Conservation (phyloP, 1,140 invertebrate genomes). For the Lasaia peninsularis region DNA sequence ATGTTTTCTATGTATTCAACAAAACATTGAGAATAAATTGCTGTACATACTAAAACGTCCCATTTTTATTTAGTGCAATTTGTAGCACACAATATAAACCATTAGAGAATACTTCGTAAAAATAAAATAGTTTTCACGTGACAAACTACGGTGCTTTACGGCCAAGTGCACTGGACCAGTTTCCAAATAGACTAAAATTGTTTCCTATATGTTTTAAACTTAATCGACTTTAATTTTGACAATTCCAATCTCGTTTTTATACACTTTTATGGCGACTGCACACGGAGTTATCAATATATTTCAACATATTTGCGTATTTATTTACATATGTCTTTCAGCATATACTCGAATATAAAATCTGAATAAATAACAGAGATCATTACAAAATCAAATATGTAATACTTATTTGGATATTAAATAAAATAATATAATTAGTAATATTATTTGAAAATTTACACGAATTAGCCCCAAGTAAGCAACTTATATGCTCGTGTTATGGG, state of each 20-base stretch:
- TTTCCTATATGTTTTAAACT: not conserved
- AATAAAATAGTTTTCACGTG: conserved; percentile 6
- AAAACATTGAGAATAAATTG: not conserved
- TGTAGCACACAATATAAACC: not conserved
- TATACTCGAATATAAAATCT: too few relatives aligned
- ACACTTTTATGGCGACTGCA: too few relatives aligned
- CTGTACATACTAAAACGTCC: not conserved
- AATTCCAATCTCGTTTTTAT: not conserved
- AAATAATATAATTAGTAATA: too few relatives aligned
- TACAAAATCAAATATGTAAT: too few relatives aligned
- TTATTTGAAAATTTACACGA: too few relatives aligned
- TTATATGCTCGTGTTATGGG: too few relatives aligned
- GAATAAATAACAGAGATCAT: too few relatives aligned
- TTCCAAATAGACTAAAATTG: not conserved
- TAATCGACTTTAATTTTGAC: not conserved
- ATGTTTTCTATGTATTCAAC: not conserved
- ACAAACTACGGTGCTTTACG: not conserved
- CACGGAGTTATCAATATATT: too few relatives aligned
- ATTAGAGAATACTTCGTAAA: conserved; percentile 4
- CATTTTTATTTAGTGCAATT: not conserved
- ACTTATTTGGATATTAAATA: too few relatives aligned
- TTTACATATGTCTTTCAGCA: too few relatives aligned
- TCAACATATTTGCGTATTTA: too few relatives aligned
- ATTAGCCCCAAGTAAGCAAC: too few relatives aligned
- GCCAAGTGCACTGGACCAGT: conserved; percentile 4